A percentile compares a stretch with the other conserved stretches of the same genome.
These are phyloP conservation scores for Lepisosteus oculatus DNA, from an alignment of 2,113 vertebrate genomes.

Conservation along the genomic window DNA sequence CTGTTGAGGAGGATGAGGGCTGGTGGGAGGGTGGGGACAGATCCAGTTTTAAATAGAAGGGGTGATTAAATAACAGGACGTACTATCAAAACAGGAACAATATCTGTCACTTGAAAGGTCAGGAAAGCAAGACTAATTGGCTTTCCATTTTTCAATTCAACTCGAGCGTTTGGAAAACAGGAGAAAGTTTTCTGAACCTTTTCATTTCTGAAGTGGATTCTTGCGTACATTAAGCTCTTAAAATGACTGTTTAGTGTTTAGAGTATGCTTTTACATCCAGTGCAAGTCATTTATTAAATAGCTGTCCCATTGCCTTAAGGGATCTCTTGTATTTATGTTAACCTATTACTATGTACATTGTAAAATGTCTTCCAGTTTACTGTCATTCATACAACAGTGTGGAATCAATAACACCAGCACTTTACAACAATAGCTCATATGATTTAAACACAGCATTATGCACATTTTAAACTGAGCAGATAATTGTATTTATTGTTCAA, in stretches of 20 bases:
- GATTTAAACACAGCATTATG: too few relatives aligned
- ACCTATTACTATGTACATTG: too few relatives aligned
- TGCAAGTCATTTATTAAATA: too few relatives aligned
- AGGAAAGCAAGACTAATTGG: slow-evolving; percentile 56
- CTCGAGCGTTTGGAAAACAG: slow-evolving; percentile 20
- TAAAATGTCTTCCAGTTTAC: too few relatives aligned
- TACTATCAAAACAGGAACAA: slow-evolving; percentile 64
- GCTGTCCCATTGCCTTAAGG: too few relatives aligned
- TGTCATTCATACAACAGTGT: too few relatives aligned
- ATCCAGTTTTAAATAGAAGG: slow-evolving; percentile 56
- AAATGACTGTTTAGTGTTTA: background rate
- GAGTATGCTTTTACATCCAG: background rate
- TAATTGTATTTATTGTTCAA: too few relatives aligned
- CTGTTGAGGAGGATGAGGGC: slow-evolving; percentile 64
- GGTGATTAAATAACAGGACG: slow-evolving; percentile 70
- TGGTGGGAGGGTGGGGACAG: slow-evolving; percentile 25
- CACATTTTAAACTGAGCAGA: too few relatives aligned
- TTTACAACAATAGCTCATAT: too few relatives aligned
- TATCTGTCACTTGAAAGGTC: slow-evolving; percentile 60
- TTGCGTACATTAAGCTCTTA: too few relatives aligned
- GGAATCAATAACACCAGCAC: too few relatives aligned
- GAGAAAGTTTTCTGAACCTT: background rate
- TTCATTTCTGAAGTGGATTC: background rate
- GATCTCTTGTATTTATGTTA: too few relatives aligned
- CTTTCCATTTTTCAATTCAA: slow-evolving; percentile 42